Evolutionary conservation across 1,140 invertebrate species (phyloP), one percentile per base, ranked within the genome.

Genomic region (Melanaphis sacchari): DNA sequence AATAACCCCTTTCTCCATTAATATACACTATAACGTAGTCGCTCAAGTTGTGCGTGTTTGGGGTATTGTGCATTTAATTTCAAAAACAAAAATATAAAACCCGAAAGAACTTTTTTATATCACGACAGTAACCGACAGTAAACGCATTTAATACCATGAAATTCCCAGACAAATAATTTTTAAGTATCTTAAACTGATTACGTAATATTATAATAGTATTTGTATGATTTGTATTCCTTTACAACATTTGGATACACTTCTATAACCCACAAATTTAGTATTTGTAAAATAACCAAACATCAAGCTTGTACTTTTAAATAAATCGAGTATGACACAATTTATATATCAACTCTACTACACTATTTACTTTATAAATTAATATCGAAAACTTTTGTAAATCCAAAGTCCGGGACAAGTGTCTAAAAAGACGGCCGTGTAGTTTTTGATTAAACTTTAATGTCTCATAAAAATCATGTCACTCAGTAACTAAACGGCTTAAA

Each of bases 71-170:
- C 82, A 87, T 26, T 87, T 87, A 46, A 87, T 87, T 87, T 43
- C 1, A 43, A 87, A 87, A 87, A 87, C 1, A 87, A 43, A 87
- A 49, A 49, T 49, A 49, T 2, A 2, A 49, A 76, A 11, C 41
- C 84, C 9, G 15, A 85, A 85, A 87, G 84, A 43, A 46, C 46
- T 87, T 87, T 87, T 87, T 26, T 84, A 84, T 84, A 84, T 9
- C 9, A 8, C 8, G 3, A 76, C 31, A 76, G 59, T 76, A 18
- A 76, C 31, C 2, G 26, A 15, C 15, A n/a, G 31, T n/a, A 40
- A 84, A 41, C 82, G 38, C 9, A 9, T 40, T 1, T n/a, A 76
- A 84, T 41, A 31, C 82, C 36, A 6, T 24, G 24, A 84, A 84
- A 84, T 84, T 84, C 24, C 9, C 8, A 0, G 38, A 84, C 24